Base-by-base conservation (phyloP, 2,113 vertebrate genomes). In the Oreotragus oreotragus region DNA sequence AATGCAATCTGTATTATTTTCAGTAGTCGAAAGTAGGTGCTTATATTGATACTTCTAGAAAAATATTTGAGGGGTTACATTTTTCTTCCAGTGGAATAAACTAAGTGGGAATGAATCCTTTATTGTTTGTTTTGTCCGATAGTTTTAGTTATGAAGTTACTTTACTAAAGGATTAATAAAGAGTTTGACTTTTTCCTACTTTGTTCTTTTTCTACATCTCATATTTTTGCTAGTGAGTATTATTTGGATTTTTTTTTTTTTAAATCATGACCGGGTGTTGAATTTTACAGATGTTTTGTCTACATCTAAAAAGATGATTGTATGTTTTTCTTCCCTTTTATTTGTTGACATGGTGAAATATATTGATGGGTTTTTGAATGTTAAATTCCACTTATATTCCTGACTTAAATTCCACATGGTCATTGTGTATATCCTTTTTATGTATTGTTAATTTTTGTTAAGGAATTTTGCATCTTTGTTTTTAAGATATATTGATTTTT, bases 351-450 rank as follows among this genome's bases (percentile, higher is more conserved):
- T 86, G 12, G 6, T 79, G 47, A 73, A 83, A 83, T 96, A 77
- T 58, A 58, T 62, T 95, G 64, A 70, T 94, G 76, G 33, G 6
- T 49, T 85, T 95, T 93, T 90, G 64, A 96, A 84, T 94, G 64
- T 93, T 96, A 88, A 93, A 76, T 39, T 93, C 58, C 45, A 36
- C 27, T 81, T 96, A 73, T 47, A 57, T 88, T 73, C 45, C 53
- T 86, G 57, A 30, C 6, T 84, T 76, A 93, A 93, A 93, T 7
- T 86, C 79, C 33, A 57, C 13, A 73, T 89, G 36, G 15, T 95
- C 79, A 36, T 91, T 86, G 5, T 27, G 0, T 91, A 30, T 92
- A 36, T 70, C n/a, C 16, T 81, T 25, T 12, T 84, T 62, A 28
- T 36, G 6, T 81, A 30, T 62, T 84, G 14, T 57, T 66, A 58